These are phyloP conservation scores for Ceratosolen solmsi DNA, from an alignment of 1,140 invertebrate genomes.

Conservation along the genomic window DNA sequence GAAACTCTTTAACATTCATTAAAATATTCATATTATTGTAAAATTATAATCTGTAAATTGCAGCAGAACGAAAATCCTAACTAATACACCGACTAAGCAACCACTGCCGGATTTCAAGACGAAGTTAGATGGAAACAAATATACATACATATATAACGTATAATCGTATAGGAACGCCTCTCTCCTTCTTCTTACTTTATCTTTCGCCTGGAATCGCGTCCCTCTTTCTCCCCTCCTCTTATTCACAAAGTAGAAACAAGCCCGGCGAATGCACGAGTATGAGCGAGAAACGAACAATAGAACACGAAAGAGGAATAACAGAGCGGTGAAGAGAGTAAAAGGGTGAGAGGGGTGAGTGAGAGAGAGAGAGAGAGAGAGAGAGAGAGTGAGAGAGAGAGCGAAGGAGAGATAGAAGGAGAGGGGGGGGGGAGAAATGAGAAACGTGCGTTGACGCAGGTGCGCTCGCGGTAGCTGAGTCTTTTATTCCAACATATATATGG, in stretches of 20 bases:
- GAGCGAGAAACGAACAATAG: slow-evolving; percentile 35
- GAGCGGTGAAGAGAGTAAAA: not conserved
- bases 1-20: not conserved
- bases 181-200: slow-evolving; percentile 19
- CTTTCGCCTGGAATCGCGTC: slow-evolving; percentile 13
- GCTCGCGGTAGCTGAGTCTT: slow-evolving; percentile 36
- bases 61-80: not conserved
- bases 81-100: not conserved
- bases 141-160: not conserved
- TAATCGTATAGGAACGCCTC: slow-evolving; percentile 36
- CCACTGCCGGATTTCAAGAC: not conserved
- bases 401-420: not conserved
- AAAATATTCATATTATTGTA: not conserved
- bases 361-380: not conserved
- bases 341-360: not conserved
- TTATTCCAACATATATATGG: not conserved
- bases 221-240: not conserved
- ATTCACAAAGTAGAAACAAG: not conserved
- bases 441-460: slow-evolving; percentile 48
- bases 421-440: slow-evolving; percentile 29
- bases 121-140: slow-evolving; percentile 3
- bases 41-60: slow-evolving; percentile 14
- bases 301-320: not conserved
- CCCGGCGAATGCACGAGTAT: not conserved
- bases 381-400: not conserved